Base-by-base conservation (phyloP, 2,888 invertebrate species). In the Platycnemis pennipes region DNA sequence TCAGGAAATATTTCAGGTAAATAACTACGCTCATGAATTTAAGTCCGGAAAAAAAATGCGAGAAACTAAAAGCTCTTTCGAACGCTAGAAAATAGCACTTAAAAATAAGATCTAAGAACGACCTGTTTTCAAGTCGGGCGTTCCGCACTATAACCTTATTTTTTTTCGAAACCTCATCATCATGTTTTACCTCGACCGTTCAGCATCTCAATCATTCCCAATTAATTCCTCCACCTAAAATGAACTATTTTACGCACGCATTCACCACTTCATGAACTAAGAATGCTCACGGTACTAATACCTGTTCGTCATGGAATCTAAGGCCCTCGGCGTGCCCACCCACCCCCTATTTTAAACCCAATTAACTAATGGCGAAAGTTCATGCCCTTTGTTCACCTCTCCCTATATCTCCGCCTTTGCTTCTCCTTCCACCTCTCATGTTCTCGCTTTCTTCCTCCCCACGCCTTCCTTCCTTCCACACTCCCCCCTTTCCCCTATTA, bases 291-390 rank as follows among this genome's bases (percentile, higher is more conserved):
- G 22, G 3, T 77, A 37, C 77, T 77, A 26, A 77, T 77, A 7
- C 37, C 37, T 31, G 13, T 77, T 77, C 77, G 37, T 77, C 37
- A 77, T 16, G 31, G 77, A 37, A 77, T 77, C 31, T 77, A 77
- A 37, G 77, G 37, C 22, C 2, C 8, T 7, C 13, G 13, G 77
- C 77, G n/a, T n/a, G n/a, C n/a, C n/a, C n/a, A n/a, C n/a, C n/a
- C n/a, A 77, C 8, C 26, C n/a, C 26, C 63, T n/a, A 22, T 63
- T 26, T 63, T 26, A 77, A 37, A 37, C 37, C 77, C 77, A 77
- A 77, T 77, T 37, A 37, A 77, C 77, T 77, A 77, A 77, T 77
- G 37, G 77, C 77, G 37, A 13, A 77, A 77, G 37, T 77, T 77
- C 77, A 37, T 31, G 77, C 31, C 13, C 37, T 37, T 77, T 37